Evolutionary conservation across 2,113 vertebrate genomes (phyloP), one percentile per base, ranked within the genome.

Genomic region (Strix uralensis): DNA sequence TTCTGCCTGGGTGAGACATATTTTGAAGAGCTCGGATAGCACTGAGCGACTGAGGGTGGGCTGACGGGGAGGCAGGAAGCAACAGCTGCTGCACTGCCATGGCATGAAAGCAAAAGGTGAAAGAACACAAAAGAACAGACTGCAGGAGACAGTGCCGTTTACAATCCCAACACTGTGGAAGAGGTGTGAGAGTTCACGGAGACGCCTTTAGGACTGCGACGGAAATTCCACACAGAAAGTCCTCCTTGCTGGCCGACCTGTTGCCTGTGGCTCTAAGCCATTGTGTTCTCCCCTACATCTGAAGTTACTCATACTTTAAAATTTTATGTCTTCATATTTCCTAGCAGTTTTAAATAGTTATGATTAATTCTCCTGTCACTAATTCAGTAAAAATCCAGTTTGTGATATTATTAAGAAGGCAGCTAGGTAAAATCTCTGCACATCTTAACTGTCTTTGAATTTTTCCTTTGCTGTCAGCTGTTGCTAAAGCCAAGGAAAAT

Each of bases 151-250:
- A 1, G 9, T 18, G 46, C 49, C 1, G 0, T 36, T 71, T 55
- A 52, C 0, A 4, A 6, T 34, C 34, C 23, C 40, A 40, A 5
- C 5, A 9, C 47, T 0, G 0, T 7, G 23, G 38, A 78, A 59
- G 21, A 72, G 34, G 30, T 16, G 40, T 38, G 57, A 72, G 47
- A 69, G 81, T 34, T 88, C 85, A 36, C 1, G 30, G 44, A 61
- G n/a, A 49, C 0, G 0, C 22, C 52, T 72, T 84, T 59, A 34
- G 30, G 36, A 61, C 1, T 20, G 29, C 55, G 51, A 36, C 12
- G 27, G 62, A 59, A 92, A 81, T 79, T 21, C 49, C 40, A 25
- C 30, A 34, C 13, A 49, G 21, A 81, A 82, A 72, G 19, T 22
- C 34, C 40, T 58, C 70, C 57, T 51, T 84, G 46, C 59, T 71